These are phyloP conservation scores for Botia almorhae DNA, from an alignment of 2,797 vertebrate genomes.

Conservation along the genomic window DNA sequence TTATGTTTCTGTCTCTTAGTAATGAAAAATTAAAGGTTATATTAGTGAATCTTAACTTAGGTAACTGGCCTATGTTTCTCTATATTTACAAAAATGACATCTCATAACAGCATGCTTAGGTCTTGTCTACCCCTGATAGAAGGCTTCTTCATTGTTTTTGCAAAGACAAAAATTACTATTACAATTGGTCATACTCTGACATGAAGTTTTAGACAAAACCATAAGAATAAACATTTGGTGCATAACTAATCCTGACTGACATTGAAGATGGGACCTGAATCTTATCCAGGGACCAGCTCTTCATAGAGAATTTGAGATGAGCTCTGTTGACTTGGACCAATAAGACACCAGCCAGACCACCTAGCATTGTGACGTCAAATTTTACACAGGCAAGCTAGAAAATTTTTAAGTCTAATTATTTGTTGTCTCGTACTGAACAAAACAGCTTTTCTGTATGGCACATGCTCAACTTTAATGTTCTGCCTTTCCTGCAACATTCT, in stretches of 20 bases:
- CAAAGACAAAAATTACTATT: no score
- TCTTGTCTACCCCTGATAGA: no score
- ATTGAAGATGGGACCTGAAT: neutral
- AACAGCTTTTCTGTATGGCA: neutral
- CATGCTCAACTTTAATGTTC: neutral
- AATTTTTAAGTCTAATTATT: neutral
- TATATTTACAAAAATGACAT: neutral
- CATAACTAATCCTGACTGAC: no score
- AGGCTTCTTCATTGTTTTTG: no score
- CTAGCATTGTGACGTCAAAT: neutral
- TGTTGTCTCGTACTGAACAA: neutral
- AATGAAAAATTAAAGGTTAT: conserved; percentile 38
- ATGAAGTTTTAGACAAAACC: no score
- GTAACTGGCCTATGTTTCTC: neutral
- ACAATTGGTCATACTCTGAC: no score
- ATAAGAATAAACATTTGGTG: no score
- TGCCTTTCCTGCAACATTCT: conserved; percentile 15
- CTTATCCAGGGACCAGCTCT: no score
- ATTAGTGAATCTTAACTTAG: neutral
- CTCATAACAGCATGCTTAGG: no score
- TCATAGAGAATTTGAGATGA: no score
- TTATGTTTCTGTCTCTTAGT: conserved; percentile 19
- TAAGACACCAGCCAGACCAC: neutral
- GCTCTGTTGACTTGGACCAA: no score
- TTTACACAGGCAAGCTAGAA: neutral